Evolutionary conservation across 2,797 vertebrate species (phyloP), one percentile per base, ranked within the genome.

Genomic region (Gymnothorax javanicus): DNA sequence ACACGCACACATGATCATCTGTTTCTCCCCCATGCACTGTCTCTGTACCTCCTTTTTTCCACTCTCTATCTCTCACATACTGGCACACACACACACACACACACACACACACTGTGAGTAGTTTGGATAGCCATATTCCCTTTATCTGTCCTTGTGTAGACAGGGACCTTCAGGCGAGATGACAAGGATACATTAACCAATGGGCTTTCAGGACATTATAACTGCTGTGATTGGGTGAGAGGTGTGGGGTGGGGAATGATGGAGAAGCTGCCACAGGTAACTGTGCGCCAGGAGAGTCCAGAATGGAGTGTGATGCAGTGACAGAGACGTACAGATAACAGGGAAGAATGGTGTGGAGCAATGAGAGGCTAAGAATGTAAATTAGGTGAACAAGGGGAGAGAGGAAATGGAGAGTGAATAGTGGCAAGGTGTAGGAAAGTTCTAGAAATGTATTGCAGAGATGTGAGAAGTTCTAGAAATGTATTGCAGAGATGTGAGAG

Each of bases 141-240:
- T 77, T 77, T 50, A 77, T 77, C 73, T 77, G 73, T 77, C 73
- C 73, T 77, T 13, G 43, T 52, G 43, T 33, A 77, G 73, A 77
- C 73, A 77, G 73, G 3, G 73, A 15, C 73, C 73, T 73, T 33
- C 69, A 73, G 69, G 69, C 25, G 33, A 27, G 13, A 23, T 69
- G 67, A 27, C 25, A 59, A 58, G 59, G 56, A 83, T 25, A 58
- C 4, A 58, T 83, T 58, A 57, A 83, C 25, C 56, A 83, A 58
- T 83, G 27, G n/a, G 23, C 57, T 83, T n/a, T 59, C 23, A 56
- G 54, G 58, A 33, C 25, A 83, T 58, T 13, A 27, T 54, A 83
- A 13, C 69, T 33, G 33, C 69, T 33, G 33, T 8, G 4, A 15
- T 8, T 9, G 11, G 25, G 67, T 9, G 69, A 73, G 27, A 12